Evolutionary conservation across 2,797 vertebrate genomes (phyloP), one percentile per base, ranked within the genome.

Genomic region (Clarias laeviceps): DNA sequence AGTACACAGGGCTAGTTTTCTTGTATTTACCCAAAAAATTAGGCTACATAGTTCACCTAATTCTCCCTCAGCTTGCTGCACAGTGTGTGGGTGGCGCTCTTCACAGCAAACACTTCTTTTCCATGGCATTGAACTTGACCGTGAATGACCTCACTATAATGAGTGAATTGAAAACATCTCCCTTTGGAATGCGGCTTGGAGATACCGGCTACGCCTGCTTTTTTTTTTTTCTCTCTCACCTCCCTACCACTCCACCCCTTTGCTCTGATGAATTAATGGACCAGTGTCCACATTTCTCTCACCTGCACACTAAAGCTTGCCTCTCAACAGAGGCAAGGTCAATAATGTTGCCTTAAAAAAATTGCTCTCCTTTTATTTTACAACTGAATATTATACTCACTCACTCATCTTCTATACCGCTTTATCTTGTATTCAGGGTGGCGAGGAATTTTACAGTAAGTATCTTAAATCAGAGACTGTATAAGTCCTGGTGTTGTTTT

Each of bases 151-250:
- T 95, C 94, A 95, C 95, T 94, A 96, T 98, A 99, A 98, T 98
- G 97, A 98, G 94, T 97, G 97, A 97, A 99, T 98, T 97, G 97
- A 97, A 99, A 99, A 97, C 97, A 98, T 98, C 96, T 97, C 97
- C 96, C 97, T 96, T 97, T 96, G 97, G 97, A 99, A 97, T 98
- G 96, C 95, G 92, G 95, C 95, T 95, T 96, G 95, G 94, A 96
- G 95, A 97, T 96, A 96, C 93, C 92, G 93, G 94, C 94, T 94
- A 95, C 40, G 93, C 94, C 94, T 95, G 94, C 94, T 95, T 96
- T 82, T 54, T 80, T 95, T 96, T 96, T 27, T 54, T 14, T 95
- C 96, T 96, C 94, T 94, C 18, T 83, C 83, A 66, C 59, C 45
- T 83, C 84, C 70, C 82, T 78, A 72, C 65, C 84, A 69, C 85